phyloP scores from a whole-genome alignment of 2,888 invertebrate species.

The Anticlea derivata region DNA sequence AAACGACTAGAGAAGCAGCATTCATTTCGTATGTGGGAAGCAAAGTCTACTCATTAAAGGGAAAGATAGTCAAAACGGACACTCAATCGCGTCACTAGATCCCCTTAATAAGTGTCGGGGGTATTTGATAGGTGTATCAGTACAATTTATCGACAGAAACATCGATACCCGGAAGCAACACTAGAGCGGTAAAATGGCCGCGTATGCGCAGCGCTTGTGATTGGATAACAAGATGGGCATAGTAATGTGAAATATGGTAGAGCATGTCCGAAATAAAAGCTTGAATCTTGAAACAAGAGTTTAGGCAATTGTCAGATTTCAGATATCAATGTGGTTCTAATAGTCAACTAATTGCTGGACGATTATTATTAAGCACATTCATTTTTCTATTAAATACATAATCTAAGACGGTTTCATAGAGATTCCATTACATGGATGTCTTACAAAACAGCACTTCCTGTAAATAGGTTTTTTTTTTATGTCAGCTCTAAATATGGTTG shows the following conservation, averaged over 20 bases:
- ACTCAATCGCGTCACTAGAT: conserved; percentile 40
- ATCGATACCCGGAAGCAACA: conserved; percentile 45
- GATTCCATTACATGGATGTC: no score
- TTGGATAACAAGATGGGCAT: conserved; percentile 45
- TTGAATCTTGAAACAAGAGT: no score
- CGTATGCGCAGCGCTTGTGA: conserved; percentile 38
- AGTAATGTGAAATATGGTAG: conserved; percentile 18
- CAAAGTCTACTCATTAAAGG: conserved; percentile 1
- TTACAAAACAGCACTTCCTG: conserved; percentile 3
- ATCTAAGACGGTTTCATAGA: no score
- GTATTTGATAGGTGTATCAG: conserved; percentile 42
- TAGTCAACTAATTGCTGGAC: no score
- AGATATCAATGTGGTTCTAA: no score
- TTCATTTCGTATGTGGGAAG: conserved; percentile 22
- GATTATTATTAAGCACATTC: no score
- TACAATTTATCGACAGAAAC: conserved; percentile 43
- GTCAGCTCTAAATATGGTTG: neutral
- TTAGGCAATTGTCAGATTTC: no score
- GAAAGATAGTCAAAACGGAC: conserved; percentile 33
- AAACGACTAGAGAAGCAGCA: conserved; percentile 11
- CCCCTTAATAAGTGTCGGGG: conserved; percentile 46
- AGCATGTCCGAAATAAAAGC: conserved; percentile 1
- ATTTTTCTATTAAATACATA: no score
- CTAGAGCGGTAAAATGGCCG: conserved; percentile 54
- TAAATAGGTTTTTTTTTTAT: conserved; percentile 3